Percentiles rank a stretch among this genome's conserved stretches.
Evolutionary conservation across 35 echinoderm and acorn worm species (phyloP).

Genomic region (Apostichopus parvimensis): DNA sequence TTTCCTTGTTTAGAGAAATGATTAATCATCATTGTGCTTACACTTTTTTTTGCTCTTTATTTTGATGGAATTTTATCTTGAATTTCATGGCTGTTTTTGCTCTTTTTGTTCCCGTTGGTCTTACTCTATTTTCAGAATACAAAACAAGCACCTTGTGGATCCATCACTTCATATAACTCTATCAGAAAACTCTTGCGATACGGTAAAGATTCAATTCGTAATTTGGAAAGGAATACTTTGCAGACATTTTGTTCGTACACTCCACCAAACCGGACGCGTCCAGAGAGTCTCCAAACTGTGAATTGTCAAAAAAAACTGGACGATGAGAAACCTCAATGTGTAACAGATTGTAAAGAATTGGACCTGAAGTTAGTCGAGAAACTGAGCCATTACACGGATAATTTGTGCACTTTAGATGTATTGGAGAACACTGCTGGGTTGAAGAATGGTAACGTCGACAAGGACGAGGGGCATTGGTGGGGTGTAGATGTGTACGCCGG

Average conservation of each 20-base stretch:
- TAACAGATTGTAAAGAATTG: neutral
- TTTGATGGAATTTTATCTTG: neutral
- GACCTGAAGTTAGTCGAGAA: neutral
- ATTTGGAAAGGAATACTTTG: slow-evolving; percentile 1
- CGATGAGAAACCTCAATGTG: neutral
- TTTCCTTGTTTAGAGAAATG: too few relatives aligned
- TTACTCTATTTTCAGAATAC: neutral
- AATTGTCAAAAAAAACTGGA: neutral
- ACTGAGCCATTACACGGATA: neutral
- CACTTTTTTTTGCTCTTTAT: too few relatives aligned
- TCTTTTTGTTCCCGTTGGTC: neutral
- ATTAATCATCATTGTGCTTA: too few relatives aligned
- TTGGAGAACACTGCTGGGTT: neutral
- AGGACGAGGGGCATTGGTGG: slow-evolving; percentile 34
- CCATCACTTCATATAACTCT: neutral
- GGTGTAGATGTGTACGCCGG: neutral
- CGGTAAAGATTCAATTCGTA: neutral
- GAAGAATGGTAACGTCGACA: neutral
- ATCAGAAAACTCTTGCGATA: slow-evolving; percentile 21
- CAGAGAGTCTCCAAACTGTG: too few relatives aligned
- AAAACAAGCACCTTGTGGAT: neutral
- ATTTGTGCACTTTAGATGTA: slow-evolving; percentile 14
- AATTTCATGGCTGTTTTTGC: neutral
- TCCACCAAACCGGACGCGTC: neutral
- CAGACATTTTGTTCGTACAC: neutral